Base-by-base conservation (phyloP, 2,113 vertebrate species). In the Gallinago jamesoni region DNA sequence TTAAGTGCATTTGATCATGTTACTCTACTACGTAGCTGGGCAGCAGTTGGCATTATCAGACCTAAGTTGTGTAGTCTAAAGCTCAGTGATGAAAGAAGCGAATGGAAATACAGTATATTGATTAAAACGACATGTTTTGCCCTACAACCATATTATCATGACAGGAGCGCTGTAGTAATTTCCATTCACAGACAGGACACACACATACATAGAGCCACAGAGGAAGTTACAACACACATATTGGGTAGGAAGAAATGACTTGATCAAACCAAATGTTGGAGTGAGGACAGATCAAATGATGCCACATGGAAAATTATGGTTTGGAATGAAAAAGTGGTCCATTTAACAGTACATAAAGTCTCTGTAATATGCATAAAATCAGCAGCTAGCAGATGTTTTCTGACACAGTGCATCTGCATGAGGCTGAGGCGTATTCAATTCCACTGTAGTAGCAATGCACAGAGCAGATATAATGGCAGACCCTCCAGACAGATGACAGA, bases 331-430 rank as follows among this genome's bases (percentile, higher is more conserved):
- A 94, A 96, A 95, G 74, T 83, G 91, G 96, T 89, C 91, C 89
- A 97, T 97, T 97, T 97, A 97, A 96, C 96, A 96, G 89, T 94
- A 96, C 95, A 96, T 96, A 96, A 97, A 97, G 81, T 96, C 93
- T 94, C 95, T 87, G 84, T 91, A 96, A 92, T 97, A 94, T 62
- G 84, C 95, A 97, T 95, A 97, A 97, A 96, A 97, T 95, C 96
- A 96, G 86, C 94, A 96, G 84, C 87, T 87, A 96, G 87, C 96
- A 96, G 96, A 97, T 97, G 95, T 97, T 97, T 96, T 96, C 94
- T 95, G 94, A 96, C 87, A 94, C 84, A 84, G 84, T 94, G 89
- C 93, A 96, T 96, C 94, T 97, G 92, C 87, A 93, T 22, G 57
- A 94, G 43, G 77, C 87, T 82, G 81, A 91, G 72, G 78, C 70